Evolutionary conservation across 2,113 vertebrate genomes (phyloP).

Genomic region (Scophthalmus maximus): DNA sequence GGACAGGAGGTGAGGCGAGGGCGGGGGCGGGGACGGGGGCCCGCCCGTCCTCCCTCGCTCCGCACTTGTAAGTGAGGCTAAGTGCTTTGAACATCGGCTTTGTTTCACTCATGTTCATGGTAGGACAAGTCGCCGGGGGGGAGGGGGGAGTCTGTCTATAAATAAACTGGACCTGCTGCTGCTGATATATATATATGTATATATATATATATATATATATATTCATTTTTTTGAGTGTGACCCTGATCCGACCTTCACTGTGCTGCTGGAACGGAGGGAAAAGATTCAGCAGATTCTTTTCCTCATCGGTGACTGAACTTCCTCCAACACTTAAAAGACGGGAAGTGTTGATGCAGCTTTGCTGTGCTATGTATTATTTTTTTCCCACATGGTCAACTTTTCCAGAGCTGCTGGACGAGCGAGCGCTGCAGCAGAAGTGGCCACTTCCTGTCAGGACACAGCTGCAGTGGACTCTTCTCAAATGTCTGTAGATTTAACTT

Average conservation of each 20-base stretch:
- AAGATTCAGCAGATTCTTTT: constrained; percentile 1
- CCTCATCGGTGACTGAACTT: neutral
- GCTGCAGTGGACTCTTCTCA: too few relatives aligned
- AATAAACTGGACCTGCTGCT: constrained; percentile 49
- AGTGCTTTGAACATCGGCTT: constrained; percentile 64
- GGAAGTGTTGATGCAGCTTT: neutral
- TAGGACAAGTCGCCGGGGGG: constrained; percentile 70
- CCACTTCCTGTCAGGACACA: neutral
- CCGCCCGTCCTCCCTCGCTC: constrained; percentile 35
- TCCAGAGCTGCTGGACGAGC: neutral
- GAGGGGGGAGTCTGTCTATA: constrained; percentile 55
- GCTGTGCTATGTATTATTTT: neutral
- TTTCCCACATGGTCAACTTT: neutral
- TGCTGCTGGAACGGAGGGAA: neutral
- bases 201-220: too few relatives aligned
- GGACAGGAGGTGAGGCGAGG: too few relatives aligned
- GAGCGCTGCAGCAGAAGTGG: neutral
- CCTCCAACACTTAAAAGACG: neutral
- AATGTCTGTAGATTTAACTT: too few relatives aligned
- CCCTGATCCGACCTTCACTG: constrained; percentile 28
- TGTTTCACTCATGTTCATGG: constrained; percentile 61
- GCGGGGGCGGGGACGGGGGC: too few relatives aligned
- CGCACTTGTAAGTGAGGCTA: constrained; percentile 60
- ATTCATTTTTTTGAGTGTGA: neutral
- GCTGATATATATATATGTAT: too few relatives aligned